These are phyloP conservation scores for Mus musculus DNA, from an alignment of 2,113 vertebrate species.

Conservation along the genomic window GRCm39 chr17:43317501-43318000, in stretches of 20 bases:
- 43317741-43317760: not conserved
- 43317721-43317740: not conserved
- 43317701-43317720: not conserved
- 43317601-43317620: not conserved
- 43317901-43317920: slow-evolving; percentile 13
- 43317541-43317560: fast-evolving
- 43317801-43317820: not conserved
- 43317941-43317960: not conserved
- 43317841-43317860: slow-evolving; percentile 44
- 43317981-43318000: not conserved
- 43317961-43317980: not conserved
- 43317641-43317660: not conserved
- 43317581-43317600: not conserved
- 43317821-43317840: slow-evolving; percentile 5
- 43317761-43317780: not conserved
- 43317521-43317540: not conserved
- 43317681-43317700: not conserved
- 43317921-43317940: not conserved
- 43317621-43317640: not conserved
- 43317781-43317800: not conserved
- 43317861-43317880: not conserved
- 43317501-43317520: not conserved
- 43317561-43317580: not conserved
- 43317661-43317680: not conserved
- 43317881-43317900: slow-evolving; percentile 11